phyloP scores from a whole-genome alignment of 92 coral and sea anemone species.

The Phymanthus crucifer region DNA sequence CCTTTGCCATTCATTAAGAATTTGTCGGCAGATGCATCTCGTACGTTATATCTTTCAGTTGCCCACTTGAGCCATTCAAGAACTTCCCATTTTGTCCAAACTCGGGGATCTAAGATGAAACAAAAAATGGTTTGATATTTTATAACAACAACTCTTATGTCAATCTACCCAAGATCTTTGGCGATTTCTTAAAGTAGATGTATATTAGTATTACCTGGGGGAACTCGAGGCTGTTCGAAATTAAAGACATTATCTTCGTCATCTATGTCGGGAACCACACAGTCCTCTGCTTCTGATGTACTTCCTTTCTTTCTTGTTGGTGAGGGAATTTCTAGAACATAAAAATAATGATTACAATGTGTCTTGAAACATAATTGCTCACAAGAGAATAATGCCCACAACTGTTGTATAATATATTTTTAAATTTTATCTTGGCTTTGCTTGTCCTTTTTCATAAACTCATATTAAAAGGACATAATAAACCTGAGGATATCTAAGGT shows the following conservation, averaged over 20 bases:
- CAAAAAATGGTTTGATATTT: neutral
- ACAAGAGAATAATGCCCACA: too few species aligned
- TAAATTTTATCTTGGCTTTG: too few species aligned
- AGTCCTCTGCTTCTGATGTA: slow-evolving; percentile 88
- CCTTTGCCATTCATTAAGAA: slow-evolving; percentile 99
- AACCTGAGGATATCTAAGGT: too few species aligned
- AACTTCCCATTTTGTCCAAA: slow-evolving; percentile 95
- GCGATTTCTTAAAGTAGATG: too few species aligned
- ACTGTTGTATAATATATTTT: neutral
- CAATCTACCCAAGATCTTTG: neutral
- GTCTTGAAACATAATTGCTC: too few species aligned
- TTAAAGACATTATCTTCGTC: slow-evolving; percentile 98
- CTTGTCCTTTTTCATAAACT: too few species aligned
- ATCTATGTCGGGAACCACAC: slow-evolving; percentile 99
- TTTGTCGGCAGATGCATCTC: slow-evolving; percentile 82
- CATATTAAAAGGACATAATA: too few species aligned
- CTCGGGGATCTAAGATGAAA: slow-evolving; percentile 70
- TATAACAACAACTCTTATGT: neutral
- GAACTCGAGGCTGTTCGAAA: slow-evolving; percentile 96
- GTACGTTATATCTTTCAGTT: slow-evolving; percentile 79
- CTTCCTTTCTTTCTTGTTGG: slow-evolving; percentile 99
- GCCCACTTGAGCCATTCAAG: slow-evolving; percentile 98
- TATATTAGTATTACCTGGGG: slow-evolving; percentile 63
- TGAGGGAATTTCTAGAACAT: slow-evolving; percentile 86
- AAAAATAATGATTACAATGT: neutral